A percentile compares a stretch with the other conserved stretches of the same genome.
Conservation (phyloP, 2,113 vertebrate genomes). For the Notechis scutatus region DNA sequence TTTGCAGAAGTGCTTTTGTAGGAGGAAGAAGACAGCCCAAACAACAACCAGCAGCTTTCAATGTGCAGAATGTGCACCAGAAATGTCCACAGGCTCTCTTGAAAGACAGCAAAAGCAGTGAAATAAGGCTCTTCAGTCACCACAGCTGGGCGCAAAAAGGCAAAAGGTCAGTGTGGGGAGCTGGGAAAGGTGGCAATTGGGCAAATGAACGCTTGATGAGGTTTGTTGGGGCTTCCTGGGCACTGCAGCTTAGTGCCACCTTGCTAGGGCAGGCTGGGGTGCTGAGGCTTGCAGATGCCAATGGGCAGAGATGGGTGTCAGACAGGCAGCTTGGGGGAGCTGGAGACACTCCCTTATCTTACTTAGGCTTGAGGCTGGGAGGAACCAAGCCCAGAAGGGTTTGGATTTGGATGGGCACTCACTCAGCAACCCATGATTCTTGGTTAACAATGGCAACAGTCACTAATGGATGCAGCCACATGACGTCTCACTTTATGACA, state of each 20-base stretch:
- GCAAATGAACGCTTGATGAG: neutral
- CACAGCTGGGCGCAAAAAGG: too few species aligned
- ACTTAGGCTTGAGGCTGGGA: neutral
- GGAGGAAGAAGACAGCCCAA: neutral
- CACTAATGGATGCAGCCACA: neutral
- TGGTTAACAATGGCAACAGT: neutral
- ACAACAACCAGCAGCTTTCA: neutral
- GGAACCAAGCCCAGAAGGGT: neutral
- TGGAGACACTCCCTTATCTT: neutral
- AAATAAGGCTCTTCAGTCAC: neutral
- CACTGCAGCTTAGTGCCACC: neutral
- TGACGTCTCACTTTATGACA: neutral
- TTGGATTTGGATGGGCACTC: neutral
- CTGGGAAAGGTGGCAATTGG: neutral
- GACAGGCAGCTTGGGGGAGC: neutral
- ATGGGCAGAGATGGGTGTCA: neutral
- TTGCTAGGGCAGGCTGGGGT: neutral
- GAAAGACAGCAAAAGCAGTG: neutral
- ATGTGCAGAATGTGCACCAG: neutral
- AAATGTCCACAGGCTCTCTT: neutral
- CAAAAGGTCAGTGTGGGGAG: neutral
- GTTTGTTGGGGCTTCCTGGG: neutral
- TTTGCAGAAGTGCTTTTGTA: too few species aligned
- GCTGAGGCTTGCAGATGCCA: neutral
- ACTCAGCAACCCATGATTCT: neutral